These are phyloP conservation scores for Zoanthus sociatus DNA, from an alignment of 92 coral and sea anemone genomes.

Conservation along the genomic window DNA sequence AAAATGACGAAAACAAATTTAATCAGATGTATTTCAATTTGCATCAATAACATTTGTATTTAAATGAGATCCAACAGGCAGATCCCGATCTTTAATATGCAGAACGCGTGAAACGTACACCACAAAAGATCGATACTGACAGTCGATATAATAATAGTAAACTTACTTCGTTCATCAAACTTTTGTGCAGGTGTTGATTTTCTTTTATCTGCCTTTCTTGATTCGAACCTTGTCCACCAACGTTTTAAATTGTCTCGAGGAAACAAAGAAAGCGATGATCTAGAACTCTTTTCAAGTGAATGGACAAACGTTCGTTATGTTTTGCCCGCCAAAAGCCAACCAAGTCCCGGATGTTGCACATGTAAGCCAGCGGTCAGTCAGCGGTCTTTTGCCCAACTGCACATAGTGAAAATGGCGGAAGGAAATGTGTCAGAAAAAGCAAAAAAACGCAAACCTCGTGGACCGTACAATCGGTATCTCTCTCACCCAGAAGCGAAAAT, in stretches of 20 bases:
- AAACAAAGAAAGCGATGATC: neutral
- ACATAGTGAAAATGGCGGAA: too few species aligned
- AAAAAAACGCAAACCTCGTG: conserved; percentile 59
- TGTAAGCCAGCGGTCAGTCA: neutral
- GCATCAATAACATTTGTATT: neutral
- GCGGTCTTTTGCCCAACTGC: neutral
- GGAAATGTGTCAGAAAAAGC: neutral
- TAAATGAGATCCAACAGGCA: neutral
- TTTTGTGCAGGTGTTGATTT: conserved; percentile 50
- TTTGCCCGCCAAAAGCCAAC: conserved; percentile 46
- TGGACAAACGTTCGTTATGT: conserved; percentile 15
- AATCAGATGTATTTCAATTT: neutral
- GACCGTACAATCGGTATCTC: conserved; percentile 74
- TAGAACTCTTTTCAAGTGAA: neutral
- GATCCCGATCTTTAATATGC: neutral
- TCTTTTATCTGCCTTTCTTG: conserved; percentile 46
- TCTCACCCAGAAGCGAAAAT: conserved; percentile 68
- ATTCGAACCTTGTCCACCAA: neutral
- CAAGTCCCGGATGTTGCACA: conserved; percentile 38
- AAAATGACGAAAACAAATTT: neutral
- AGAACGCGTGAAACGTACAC: too few species aligned
- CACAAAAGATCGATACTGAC: too few species aligned
- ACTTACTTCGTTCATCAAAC: conserved; percentile 69
- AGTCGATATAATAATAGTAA: neutral
- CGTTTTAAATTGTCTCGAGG: conserved; percentile 29